Evolutionary conservation across 2,797 vertebrate genomes (phyloP), one percentile per base, ranked within the genome.

Genomic region (Brachyrhaphis roseni): DNA sequence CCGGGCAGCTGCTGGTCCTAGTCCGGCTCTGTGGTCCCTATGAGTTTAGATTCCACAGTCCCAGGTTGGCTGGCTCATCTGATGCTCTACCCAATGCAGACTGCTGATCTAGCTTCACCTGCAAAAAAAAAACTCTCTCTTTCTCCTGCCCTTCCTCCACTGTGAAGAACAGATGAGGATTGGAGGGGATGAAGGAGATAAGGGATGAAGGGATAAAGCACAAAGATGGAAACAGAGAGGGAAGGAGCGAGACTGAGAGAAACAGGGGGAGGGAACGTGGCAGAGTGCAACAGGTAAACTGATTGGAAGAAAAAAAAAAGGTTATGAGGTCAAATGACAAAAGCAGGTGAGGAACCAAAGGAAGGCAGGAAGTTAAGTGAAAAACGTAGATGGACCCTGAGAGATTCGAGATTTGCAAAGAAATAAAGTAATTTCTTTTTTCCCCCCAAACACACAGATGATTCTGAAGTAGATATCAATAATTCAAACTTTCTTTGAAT

Each of bases 141-240:
- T 92, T 92, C 89, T 88, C 81, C 89, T 73, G 90, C 91, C 86
- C 92, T 91, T 85, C 89, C 89, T 91, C 85, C 80, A 83, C 84
- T 64, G 82, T 76, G 86, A 88, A 84, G 90, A 91, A 91, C 93
- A 94, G 93, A 92, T 95, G 90, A 95, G 94, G 95, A 96, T 96
- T 96, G 95, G 90, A 93, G 89, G 82, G 94, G 96, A 96, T 96
- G 95, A 96, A 94, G 94, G 93, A 95, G 95, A 96, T 96, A 94
- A 96, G 89, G 93, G 95, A 95, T 95, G 95, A 95, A 93, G 90
- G 92, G 95, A 96, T 96, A 95, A 96, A 91, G 95, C 90, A 90
- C 92, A 93, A 92, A 90, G 95, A 96, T 94, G 93, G 93, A 95
- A 95, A 95, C 89, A 93, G 91, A 94, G 93, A 94, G 86, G 75